These are phyloP conservation scores for Lontra canadensis DNA, from an alignment of 2,113 vertebrate genomes.

Conservation along the genomic window DNA sequence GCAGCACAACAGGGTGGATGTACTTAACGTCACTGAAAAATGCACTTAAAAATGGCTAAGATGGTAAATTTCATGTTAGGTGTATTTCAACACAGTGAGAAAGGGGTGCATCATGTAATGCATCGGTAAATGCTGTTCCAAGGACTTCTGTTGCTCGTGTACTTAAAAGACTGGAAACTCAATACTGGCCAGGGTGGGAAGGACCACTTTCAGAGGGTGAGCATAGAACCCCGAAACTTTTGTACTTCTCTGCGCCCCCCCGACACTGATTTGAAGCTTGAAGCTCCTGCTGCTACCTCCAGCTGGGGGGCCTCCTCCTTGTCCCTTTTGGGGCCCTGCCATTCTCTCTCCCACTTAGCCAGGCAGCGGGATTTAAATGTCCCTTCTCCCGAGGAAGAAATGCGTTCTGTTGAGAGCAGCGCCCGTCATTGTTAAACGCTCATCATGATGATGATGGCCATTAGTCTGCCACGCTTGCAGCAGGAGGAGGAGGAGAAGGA, in stretches of 20 bases:
- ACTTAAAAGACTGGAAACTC: not conserved
- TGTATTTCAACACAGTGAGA: not conserved
- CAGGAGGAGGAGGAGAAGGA: not conserved
- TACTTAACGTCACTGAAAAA: accelerated
- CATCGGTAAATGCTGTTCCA: accelerated
- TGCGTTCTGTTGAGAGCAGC: not conserved
- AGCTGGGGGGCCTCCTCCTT: no score
- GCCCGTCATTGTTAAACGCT: not conserved
- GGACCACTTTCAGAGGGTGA: accelerated
- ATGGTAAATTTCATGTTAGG: accelerated
- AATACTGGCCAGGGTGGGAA: not conserved
- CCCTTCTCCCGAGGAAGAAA: not conserved
- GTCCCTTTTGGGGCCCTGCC: accelerated
- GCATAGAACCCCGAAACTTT: accelerated
- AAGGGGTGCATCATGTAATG: accelerated
- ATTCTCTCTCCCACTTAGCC: not conserved
- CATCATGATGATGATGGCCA: not conserved
- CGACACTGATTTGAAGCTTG: accelerated
- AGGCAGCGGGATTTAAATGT: not conserved
- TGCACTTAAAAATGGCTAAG: accelerated
- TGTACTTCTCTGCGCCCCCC: accelerated
- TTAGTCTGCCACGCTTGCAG: conserved; percentile 11
- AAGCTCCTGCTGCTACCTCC: accelerated
- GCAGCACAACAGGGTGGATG: accelerated
- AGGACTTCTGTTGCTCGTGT: not conserved